These are phyloP conservation scores for Oscheius sp. DNA, from an alignment of 2,888 invertebrate species.

Conservation along the genomic window DNA sequence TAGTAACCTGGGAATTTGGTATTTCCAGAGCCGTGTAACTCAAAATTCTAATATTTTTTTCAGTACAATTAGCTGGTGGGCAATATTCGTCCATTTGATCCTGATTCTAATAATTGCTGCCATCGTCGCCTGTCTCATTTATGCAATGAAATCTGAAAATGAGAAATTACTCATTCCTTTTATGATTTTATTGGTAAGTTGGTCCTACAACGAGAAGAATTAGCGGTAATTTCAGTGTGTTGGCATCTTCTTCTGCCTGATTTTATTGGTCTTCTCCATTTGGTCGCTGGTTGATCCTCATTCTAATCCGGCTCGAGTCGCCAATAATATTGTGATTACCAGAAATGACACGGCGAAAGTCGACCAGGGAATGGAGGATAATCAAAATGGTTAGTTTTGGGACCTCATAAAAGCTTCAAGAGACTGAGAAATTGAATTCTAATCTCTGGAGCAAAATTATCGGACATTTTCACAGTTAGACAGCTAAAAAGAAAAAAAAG, in stretches of 20 bases:
- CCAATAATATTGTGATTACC: slow-evolving; percentile 50
- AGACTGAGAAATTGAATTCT: too few relatives aligned
- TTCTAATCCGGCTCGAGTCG: slow-evolving; percentile 45
- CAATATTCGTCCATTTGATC: slow-evolving; percentile 43
- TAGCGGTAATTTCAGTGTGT: slow-evolving; percentile 37
- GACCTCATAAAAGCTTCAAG: too few relatives aligned
- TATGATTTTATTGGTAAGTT: slow-evolving; percentile 45
- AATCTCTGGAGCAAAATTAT: too few relatives aligned
- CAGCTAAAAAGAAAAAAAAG: too few relatives aligned
- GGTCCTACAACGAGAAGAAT: background rate
- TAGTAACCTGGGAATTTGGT: background rate
- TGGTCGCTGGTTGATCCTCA: slow-evolving; percentile 58
- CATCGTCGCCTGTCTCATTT: slow-evolving; percentile 40
- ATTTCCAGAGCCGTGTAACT: too few relatives aligned
- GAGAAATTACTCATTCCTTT: slow-evolving; percentile 53
- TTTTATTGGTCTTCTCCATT: slow-evolving; percentile 46
- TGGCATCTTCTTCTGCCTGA: slow-evolving; percentile 42
- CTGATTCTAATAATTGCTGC: slow-evolving; percentile 40
- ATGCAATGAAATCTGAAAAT: slow-evolving; percentile 56
- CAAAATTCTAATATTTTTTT: too few relatives aligned
- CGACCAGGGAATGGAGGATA: slow-evolving; percentile 45
- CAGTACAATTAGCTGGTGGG: slow-evolving; percentile 51
- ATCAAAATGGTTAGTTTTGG: slow-evolving; percentile 43
- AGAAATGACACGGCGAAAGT: slow-evolving; percentile 43
- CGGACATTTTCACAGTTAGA: too few relatives aligned